phyloP scores from a whole-genome alignment of 2,888 invertebrate genomes.

The Cheilosia vulpina region DNA sequence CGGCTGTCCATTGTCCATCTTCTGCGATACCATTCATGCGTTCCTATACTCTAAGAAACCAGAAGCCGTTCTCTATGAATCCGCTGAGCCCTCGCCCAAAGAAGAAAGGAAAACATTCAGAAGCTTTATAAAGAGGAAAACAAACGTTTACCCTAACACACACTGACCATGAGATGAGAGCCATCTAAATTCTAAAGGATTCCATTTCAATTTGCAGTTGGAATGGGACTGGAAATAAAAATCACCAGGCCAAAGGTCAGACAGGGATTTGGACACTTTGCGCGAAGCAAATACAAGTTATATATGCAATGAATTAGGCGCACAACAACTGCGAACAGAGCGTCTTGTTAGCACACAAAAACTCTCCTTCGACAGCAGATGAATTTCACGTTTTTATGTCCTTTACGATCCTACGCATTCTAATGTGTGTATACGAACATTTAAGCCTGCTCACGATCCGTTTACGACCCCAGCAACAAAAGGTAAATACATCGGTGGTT shows the following conservation, averaged over 20 bases:
- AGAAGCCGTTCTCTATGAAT: slow-evolving; percentile 27
- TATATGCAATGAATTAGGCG: slow-evolving; percentile 28
- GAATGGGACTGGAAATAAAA: not conserved
- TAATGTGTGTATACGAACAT: slow-evolving; percentile 23
- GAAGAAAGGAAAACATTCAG: slow-evolving; percentile 1
- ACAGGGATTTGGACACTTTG: slow-evolving; percentile 80
- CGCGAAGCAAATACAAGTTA: slow-evolving; percentile 44
- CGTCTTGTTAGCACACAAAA: slow-evolving; percentile 39
- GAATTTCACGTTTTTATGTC: slow-evolving; percentile 51
- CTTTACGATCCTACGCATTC: slow-evolving; percentile 67
- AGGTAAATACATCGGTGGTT: slow-evolving; percentile 22
- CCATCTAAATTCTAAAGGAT: slow-evolving; percentile 52
- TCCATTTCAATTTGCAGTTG: slow-evolving; percentile 35
- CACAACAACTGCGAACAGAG: not conserved
- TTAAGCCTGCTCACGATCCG: slow-evolving; percentile 46
- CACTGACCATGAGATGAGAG: slow-evolving; percentile 44
- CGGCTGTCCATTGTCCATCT: slow-evolving; percentile 16
- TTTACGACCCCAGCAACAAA: slow-evolving; percentile 47
- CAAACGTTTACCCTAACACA: slow-evolving; percentile 37
- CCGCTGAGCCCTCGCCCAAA: slow-evolving; percentile 14
- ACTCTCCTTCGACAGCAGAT: slow-evolving; percentile 22
- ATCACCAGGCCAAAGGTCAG: slow-evolving; percentile 80
- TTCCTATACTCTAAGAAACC: slow-evolving; percentile 6
- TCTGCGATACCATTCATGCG: slow-evolving; percentile 9
- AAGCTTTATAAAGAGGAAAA: slow-evolving; percentile 6